phyloP scores from a whole-genome alignment of 2,797 vertebrate genomes.

The Glossophaga mutica region DNA sequence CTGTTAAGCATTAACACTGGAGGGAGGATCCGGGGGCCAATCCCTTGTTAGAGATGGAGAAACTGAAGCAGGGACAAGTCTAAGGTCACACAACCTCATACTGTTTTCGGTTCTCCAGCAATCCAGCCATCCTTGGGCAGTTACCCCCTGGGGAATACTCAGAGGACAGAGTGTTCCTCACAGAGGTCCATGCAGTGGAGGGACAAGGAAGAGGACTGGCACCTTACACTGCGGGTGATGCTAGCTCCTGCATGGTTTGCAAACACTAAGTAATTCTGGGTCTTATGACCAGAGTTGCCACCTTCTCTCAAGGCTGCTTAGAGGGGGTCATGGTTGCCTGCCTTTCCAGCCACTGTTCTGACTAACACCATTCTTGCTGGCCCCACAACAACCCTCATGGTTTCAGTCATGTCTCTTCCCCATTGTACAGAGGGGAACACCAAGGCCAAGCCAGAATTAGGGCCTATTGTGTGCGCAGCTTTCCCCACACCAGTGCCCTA shows the following conservation, averaged over 20 bases:
- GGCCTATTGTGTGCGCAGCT: neutral
- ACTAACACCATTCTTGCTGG: neutral
- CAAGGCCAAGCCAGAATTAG: neutral
- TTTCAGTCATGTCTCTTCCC: neutral
- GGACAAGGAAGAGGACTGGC: neutral
- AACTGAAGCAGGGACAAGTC: neutral
- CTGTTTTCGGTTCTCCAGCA: neutral
- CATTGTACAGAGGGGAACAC: neutral
- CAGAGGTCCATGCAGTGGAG: neutral
- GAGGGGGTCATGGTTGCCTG: neutral
- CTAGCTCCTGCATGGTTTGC: neutral
- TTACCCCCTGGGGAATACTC: neutral
- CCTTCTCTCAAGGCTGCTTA: neutral
- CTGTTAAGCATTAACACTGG: neutral
- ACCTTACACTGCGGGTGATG: neutral
- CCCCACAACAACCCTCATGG: neutral
- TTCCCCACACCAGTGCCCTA: neutral
- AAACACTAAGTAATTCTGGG: slow-evolving; percentile 25
- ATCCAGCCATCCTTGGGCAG: neutral
- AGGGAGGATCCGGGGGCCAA: neutral
- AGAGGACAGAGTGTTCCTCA: neutral
- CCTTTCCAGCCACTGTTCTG: neutral
- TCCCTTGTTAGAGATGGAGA: neutral
- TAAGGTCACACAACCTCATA: slow-evolving; percentile 22
- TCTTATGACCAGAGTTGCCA: slow-evolving; percentile 19